Evolutionary conservation across 2,113 vertebrate species (phyloP).

Genomic region (Lepus timidus): DNA sequence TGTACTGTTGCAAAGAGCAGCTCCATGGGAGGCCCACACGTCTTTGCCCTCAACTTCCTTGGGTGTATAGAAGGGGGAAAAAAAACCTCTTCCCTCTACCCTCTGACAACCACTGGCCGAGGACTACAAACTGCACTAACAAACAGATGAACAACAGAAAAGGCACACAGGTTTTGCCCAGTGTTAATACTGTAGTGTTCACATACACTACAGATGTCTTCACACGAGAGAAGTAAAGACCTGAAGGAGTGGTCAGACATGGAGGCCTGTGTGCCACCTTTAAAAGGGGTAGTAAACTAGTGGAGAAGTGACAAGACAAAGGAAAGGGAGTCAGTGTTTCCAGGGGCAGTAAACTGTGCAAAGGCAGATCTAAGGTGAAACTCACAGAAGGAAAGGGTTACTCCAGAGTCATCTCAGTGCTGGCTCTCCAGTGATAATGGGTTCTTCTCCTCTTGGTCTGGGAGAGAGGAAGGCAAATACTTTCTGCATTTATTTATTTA

Average conservation of each 20-base stretch:
- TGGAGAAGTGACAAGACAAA: neutral
- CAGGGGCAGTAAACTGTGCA: neutral
- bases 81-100: neutral
- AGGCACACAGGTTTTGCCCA: neutral
- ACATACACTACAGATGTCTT: neutral
- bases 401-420: neutral
- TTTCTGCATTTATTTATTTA: no score
- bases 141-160: neutral
- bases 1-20: neutral
- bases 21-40: neutral
- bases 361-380: neutral
- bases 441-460: neutral
- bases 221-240: neutral
- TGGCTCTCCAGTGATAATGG: neutral
- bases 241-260: neutral
- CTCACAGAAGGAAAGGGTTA: no score
- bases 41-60: neutral
- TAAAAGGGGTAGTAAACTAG: neutral
- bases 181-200: neutral
- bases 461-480: neutral
- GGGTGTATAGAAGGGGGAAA: neutral
- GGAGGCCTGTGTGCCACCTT: neutral
- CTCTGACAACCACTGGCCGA: neutral
- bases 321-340: no score
- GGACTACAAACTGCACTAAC: neutral